These are phyloP conservation scores for Tamias sibiricus DNA, from an alignment of 2,113 vertebrate species.

Conservation along the genomic window DNA sequence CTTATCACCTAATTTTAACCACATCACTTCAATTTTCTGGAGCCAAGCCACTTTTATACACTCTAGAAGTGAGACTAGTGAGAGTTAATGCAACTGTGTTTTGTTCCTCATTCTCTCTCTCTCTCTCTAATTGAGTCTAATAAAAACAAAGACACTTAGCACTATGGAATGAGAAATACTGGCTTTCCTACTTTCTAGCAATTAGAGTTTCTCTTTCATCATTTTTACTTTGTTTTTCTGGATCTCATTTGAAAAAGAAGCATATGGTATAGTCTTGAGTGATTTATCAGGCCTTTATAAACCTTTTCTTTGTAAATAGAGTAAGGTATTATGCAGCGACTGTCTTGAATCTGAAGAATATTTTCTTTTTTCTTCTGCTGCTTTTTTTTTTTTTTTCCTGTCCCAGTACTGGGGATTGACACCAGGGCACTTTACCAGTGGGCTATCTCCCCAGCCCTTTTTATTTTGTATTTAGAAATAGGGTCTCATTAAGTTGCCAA, in stretches of 20 bases:
- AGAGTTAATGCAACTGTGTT: not conserved
- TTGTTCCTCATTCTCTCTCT: not conserved
- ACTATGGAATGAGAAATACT: not conserved
- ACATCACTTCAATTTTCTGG: not conserved
- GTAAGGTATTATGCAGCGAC: not conserved
- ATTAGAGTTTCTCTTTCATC: not conserved
- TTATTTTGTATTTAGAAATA: not conserved
- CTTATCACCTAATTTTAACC: not conserved
- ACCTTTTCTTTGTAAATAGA: slow-evolving; percentile 35
- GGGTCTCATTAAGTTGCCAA: not conserved
- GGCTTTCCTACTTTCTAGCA: slow-evolving; percentile 13
- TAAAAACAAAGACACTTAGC: not conserved
- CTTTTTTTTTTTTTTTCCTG: no score
- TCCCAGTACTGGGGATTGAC: not conserved
- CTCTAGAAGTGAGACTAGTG: not conserved
- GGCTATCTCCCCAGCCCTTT: not conserved
- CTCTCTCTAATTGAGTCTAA: not conserved
- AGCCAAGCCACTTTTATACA: not conserved
- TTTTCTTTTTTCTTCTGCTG: not conserved
- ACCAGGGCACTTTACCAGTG: not conserved
- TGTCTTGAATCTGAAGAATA: slow-evolving; percentile 19
- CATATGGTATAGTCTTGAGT: not conserved
- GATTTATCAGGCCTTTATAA: not conserved
- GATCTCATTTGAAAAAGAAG: slow-evolving; percentile 32
- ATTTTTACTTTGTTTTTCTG: slow-evolving; percentile 3